Evolutionary conservation across 2,888 invertebrate genomes (phyloP).

Genomic region (Eudemis profundana): DNA sequence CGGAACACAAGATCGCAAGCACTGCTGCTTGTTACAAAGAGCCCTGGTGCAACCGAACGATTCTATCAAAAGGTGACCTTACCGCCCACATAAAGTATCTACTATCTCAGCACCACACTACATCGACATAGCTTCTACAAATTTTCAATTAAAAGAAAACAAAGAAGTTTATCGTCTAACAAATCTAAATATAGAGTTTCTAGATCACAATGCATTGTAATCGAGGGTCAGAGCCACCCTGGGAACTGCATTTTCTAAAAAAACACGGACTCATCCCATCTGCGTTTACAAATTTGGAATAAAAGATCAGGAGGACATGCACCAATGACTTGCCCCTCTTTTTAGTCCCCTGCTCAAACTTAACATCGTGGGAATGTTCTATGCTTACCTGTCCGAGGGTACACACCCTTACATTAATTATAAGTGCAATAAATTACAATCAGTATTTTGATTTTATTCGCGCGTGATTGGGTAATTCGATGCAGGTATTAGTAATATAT

Average conservation of each 20-base stretch:
- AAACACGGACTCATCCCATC: slow-evolving; percentile 44
- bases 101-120: no score
- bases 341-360: slow-evolving; percentile 67
- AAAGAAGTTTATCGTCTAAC: slow-evolving; percentile 23
- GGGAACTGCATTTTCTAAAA: slow-evolving; percentile 46
- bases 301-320: slow-evolving; percentile 63
- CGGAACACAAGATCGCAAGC: no score
- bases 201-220: slow-evolving; percentile 36
- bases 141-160: neutral
- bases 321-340: slow-evolving; percentile 65
- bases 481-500: slow-evolving; percentile 55
- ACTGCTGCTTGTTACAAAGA: no score
- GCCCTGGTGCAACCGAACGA: no score
- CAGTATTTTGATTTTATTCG: slow-evolving; percentile 75
- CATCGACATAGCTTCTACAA: no score
- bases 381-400: slow-evolving; percentile 66
- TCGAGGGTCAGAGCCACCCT: slow-evolving; percentile 44
- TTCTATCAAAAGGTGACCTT: no score
- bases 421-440: slow-evolving; percentile 80
- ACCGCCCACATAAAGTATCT: no score
- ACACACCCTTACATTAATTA: slow-evolving; percentile 72
- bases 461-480: slow-evolving; percentile 69
- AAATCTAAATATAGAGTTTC: slow-evolving; percentile 11
- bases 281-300: slow-evolving; percentile 57
- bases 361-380: slow-evolving; percentile 74